phyloP scores from a whole-genome alignment of 2,113 vertebrate genomes.

The Perca fluviatilis region DNA sequence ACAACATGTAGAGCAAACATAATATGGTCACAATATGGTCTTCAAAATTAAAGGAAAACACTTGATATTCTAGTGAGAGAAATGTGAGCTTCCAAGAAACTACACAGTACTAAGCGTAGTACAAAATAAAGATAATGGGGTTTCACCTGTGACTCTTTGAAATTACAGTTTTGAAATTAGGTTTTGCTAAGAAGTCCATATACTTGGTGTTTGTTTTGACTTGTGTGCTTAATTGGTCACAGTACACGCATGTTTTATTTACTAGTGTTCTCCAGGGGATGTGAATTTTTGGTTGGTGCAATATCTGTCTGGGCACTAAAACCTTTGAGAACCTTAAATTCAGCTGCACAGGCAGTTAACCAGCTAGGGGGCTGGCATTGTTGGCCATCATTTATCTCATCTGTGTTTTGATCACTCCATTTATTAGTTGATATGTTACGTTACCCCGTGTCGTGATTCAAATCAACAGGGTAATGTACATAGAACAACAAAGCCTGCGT shows the following conservation, averaged over 20 bases:
- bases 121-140: neutral
- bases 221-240: neutral
- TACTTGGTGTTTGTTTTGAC: neutral
- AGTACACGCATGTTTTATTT: neutral
- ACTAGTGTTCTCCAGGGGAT: neutral
- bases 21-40: neutral
- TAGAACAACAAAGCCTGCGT: too few relatives aligned
- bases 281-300: neutral
- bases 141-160: neutral
- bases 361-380: neutral
- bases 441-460: neutral
- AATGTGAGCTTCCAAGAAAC: neutral
- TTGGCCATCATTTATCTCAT: neutral
- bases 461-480: neutral
- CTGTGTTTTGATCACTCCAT: neutral
- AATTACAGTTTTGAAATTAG: neutral
- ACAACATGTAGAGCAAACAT: neutral
- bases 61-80: neutral
- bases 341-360: neutral
- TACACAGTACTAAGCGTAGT: neutral
- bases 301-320: neutral
- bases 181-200: neutral
- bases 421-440: neutral
- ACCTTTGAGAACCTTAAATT: neutral
- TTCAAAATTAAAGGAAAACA: neutral